A percentile compares a stretch with the other conserved stretches of the same genome.
Evolutionary conservation across 64 coral and sea anemone genomes (phyloP).

Genomic region (Acropora tenuis): DNA sequence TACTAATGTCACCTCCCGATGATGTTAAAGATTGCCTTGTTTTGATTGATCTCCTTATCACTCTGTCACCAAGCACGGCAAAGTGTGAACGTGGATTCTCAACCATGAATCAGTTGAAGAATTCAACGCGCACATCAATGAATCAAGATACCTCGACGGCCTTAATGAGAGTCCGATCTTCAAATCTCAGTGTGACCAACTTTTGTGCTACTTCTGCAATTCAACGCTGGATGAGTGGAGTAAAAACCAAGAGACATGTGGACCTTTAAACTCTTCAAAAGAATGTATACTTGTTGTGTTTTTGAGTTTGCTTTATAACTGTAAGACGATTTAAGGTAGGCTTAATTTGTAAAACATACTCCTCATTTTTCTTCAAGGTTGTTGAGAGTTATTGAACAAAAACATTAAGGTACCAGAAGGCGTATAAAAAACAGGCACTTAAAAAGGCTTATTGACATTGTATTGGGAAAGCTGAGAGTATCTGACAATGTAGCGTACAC

Average conservation of each 20-base stretch:
- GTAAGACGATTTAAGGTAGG: too few relatives aligned
- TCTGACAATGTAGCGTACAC: too few relatives aligned
- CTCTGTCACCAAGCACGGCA: too few relatives aligned
- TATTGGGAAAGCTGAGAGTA: too few relatives aligned
- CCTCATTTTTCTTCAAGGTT: too few relatives aligned
- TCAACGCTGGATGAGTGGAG: not conserved
- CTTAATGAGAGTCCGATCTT: not conserved
- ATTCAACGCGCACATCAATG: not conserved
- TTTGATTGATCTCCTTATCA: not conserved
- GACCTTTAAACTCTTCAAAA: conserved; percentile 2
- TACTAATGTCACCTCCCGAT: not conserved
- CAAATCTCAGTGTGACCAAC: not conserved
- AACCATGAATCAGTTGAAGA: not conserved
- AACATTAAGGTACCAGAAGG: too few relatives aligned
- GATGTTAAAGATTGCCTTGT: not conserved
- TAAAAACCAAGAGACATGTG: not conserved
- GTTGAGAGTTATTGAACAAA: too few relatives aligned
- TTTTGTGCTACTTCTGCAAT: not conserved
- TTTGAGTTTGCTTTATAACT: not conserved
- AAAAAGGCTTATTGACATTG: too few relatives aligned
- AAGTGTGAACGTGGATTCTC: not conserved
- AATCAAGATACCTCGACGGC: not conserved
- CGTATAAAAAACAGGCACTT: too few relatives aligned
- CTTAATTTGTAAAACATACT: too few relatives aligned
- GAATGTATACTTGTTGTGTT: conserved; percentile 9